Evolutionary conservation across 2,888 invertebrate species (phyloP).

Genomic region (Microdon myrmicae): DNA sequence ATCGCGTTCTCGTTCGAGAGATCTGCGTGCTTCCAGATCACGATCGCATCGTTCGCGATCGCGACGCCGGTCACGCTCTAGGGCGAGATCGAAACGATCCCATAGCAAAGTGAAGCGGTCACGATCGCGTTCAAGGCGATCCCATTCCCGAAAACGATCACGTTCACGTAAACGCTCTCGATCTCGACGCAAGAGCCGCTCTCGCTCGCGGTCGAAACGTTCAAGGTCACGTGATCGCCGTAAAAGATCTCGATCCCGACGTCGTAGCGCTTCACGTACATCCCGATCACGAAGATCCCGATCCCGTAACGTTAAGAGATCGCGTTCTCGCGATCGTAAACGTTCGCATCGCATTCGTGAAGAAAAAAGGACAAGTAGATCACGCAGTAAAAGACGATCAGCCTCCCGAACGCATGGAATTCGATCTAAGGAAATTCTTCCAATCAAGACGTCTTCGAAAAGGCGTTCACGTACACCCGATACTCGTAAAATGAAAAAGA

Average conservation of each 20-base stretch:
- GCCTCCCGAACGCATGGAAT: slow-evolving; percentile 72
- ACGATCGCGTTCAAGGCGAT: slow-evolving; percentile 74
- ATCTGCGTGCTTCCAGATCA: slow-evolving; percentile 74
- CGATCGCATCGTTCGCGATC: slow-evolving; percentile 73
- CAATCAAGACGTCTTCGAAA: slow-evolving; percentile 59
- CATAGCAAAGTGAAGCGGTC: slow-evolving; percentile 61
- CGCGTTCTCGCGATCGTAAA: slow-evolving; percentile 66
- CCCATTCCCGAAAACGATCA: slow-evolving; percentile 67
- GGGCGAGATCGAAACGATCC: slow-evolving; percentile 67
- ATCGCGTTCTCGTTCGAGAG: slow-evolving; percentile 69
- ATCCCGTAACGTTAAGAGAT: slow-evolving; percentile 57
- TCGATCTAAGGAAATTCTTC: slow-evolving; percentile 61
- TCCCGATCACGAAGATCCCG: slow-evolving; percentile 56
- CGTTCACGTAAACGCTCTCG: slow-evolving; percentile 68
- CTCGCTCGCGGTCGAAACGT: slow-evolving; percentile 63
- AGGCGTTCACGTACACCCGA: slow-evolving; percentile 65
- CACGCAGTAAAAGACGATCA: slow-evolving; percentile 66
- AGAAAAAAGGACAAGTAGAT: slow-evolving; percentile 53
- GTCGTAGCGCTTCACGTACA: slow-evolving; percentile 55
- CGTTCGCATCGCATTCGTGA: slow-evolving; percentile 58
- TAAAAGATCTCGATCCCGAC: slow-evolving; percentile 61
- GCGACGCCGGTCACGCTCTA: slow-evolving; percentile 71
- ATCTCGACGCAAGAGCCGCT: slow-evolving; percentile 68
- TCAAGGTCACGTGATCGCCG: slow-evolving; percentile 61
- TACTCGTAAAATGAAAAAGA: slow-evolving; percentile 62